A percentile compares a stretch with the other conserved stretches of the same genome.
Conservation (phyloP, 2,888 invertebrate species). For the Nemoura dubitans region DNA sequence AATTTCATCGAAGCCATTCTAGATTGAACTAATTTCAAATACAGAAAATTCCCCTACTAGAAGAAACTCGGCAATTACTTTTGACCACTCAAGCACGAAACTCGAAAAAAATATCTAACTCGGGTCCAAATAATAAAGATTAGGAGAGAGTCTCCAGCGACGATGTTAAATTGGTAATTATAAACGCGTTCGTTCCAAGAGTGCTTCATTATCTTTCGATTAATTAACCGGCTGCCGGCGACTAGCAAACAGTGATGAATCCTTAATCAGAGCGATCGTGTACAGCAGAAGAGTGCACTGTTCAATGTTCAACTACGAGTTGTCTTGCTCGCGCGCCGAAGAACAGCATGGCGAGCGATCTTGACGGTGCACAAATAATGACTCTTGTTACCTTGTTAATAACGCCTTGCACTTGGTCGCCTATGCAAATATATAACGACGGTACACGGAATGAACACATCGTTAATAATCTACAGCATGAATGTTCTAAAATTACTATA, state of each 20-base stretch:
- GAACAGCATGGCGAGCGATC: background rate
- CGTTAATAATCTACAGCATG: too few relatives aligned
- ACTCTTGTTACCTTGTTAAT: background rate
- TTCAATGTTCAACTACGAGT: constrained; percentile 14
- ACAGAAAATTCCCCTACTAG: background rate
- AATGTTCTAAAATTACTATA: too few relatives aligned
- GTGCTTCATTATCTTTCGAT: constrained; percentile 24
- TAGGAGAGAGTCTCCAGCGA: constrained; percentile 2
- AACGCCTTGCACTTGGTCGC: too few relatives aligned
- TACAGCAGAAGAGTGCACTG: background rate
- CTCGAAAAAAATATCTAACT: background rate
- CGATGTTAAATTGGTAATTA: constrained; percentile 17
- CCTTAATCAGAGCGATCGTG: constrained; percentile 8
- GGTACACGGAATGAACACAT: too few relatives aligned
- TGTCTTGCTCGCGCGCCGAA: constrained; percentile 16
- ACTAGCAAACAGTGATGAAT: constrained; percentile 3
- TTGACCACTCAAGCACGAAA: background rate
- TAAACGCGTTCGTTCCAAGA: constrained; percentile 15
- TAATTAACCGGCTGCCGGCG: constrained; percentile 15
- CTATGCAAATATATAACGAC: too few relatives aligned
- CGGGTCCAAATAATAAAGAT: background rate
- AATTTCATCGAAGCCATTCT: background rate
- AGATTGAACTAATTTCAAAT: background rate
- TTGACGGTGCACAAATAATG: background rate
- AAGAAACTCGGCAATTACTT: background rate